Base-by-base conservation (phyloP, 2,888 invertebrate species). In the Ectemnius lituratus region DNA sequence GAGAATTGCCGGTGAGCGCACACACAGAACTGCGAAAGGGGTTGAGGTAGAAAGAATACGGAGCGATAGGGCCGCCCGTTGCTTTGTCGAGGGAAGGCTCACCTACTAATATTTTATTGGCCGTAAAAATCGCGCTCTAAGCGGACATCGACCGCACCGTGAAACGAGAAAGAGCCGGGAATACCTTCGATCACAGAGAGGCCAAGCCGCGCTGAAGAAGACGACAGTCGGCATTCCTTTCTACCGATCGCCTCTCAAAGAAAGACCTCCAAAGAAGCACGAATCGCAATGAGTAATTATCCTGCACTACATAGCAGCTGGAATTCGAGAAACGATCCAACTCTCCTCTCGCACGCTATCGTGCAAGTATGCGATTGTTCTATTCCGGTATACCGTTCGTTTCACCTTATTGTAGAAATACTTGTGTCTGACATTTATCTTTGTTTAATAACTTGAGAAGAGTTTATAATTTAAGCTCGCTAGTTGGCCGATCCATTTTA, bases 21-120 rank as follows among this genome's bases (percentile, higher is more conserved):
- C 23, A 23, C 23, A 20, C n/a, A n/a, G 20, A 23, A 23, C 23
- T 23, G 23, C 23, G 16, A 28, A 76, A 18, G 76, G 73, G 68
- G 82, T 79, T 77, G 74, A 23, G 65, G 49, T 56, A 18, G 23
- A 23, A 23, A 23, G 23, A 23, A 23, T 23, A 23, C 23, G 71
- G 59, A 37, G 3, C 28, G 28, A 37, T 37, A 37, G 28, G 37
- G 37, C 37, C 37, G 37, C 37, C 37, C 37, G 37, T 37, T 37
- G 37, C 37, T 37, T 37, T 37, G 37, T 67, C 67, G 72, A 65
- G 68, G 70, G 76, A 71, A 75, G 77, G 65, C 73, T 79, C 80
- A 81, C 78, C 88, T 84, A 88, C 85, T 88, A 89, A 87, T 88
- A 85, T 88, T 89, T 88, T 89, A 88, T 88, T 87, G 87, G 62